phyloP scores from a whole-genome alignment of 2,797 vertebrate genomes.

The Acanthiza pusilla region DNA sequence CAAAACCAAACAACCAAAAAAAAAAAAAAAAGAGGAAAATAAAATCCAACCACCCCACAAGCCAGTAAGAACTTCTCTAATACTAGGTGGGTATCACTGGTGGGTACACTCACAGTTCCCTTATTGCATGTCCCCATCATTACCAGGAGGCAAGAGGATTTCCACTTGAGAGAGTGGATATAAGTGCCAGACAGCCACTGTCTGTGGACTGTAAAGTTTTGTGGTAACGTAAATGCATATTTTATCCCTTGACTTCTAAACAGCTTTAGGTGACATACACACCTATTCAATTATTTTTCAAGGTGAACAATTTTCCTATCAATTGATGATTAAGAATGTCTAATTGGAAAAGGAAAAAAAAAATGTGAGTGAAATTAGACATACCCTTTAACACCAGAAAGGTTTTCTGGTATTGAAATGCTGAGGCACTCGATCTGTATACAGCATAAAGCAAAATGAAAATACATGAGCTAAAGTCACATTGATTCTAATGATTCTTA shows the following conservation, averaged over 20 bases:
- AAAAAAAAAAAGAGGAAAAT: too few species aligned
- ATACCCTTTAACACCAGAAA: not conserved
- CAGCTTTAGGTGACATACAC: not conserved
- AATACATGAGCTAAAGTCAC: not conserved
- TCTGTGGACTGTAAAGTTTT: not conserved
- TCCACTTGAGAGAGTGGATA: not conserved
- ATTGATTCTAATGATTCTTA: not conserved
- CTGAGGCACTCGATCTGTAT: not conserved
- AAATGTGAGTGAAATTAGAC: not conserved
- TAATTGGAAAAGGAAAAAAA: not conserved
- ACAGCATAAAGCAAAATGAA: not conserved
- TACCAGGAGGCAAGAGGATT: not conserved
- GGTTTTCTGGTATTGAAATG: not conserved
- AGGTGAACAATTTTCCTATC: not conserved
- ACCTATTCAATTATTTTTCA: not conserved
- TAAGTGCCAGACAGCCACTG: not conserved
- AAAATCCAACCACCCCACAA: too few species aligned
- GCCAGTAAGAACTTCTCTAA: not conserved
- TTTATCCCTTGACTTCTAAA: not conserved
- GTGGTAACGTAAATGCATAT: not conserved
- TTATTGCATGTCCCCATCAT: not conserved
- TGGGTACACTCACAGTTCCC: not conserved
- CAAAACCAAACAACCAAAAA: too few species aligned
- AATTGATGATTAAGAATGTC: not conserved
- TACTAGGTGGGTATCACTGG: not conserved